phyloP scores from a whole-genome alignment of 2,113 vertebrate genomes.

The Lontra canadensis region DNA sequence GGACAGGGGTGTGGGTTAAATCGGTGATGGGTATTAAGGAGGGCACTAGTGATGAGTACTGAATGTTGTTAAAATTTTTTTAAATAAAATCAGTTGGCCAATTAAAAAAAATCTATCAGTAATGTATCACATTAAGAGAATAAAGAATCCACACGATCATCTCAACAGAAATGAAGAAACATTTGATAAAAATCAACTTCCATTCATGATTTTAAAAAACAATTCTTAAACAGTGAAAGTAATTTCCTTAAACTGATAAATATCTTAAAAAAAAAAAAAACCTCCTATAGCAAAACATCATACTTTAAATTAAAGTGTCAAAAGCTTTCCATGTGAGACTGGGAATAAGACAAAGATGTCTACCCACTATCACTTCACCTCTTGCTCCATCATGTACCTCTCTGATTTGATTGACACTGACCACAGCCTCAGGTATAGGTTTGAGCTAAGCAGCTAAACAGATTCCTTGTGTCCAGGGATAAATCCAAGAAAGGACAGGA shows the following conservation, averaged over 20 bases:
- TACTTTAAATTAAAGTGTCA: not conserved
- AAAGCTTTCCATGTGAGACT: not conserved
- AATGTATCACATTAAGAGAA: not conserved
- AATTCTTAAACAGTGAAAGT: not conserved
- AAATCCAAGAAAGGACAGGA: not conserved
- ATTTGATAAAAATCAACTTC: conserved; percentile 11
- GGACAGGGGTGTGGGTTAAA: not conserved
- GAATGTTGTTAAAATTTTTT: not conserved
- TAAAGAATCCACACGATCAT: not conserved
- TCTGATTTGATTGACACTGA: not conserved
- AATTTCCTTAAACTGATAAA: conserved; percentile 8
- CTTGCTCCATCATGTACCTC: not conserved
- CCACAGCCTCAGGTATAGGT: not conserved
- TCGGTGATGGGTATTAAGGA: not conserved
- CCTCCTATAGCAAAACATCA: not conserved
- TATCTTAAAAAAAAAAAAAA: not conserved
- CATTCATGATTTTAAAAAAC: conserved; percentile 6
- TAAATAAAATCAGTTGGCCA: not conserved
- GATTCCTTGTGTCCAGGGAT: not conserved
- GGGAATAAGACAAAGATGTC: not conserved
- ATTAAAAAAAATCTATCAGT: not conserved
- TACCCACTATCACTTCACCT: not conserved
- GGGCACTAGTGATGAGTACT: not conserved
- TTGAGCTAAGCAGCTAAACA: not conserved
- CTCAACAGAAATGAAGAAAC: not conserved